These are phyloP conservation scores for Kryphioiulus occultus DNA, from an alignment of 2,888 invertebrate species.

Conservation along the genomic window DNA sequence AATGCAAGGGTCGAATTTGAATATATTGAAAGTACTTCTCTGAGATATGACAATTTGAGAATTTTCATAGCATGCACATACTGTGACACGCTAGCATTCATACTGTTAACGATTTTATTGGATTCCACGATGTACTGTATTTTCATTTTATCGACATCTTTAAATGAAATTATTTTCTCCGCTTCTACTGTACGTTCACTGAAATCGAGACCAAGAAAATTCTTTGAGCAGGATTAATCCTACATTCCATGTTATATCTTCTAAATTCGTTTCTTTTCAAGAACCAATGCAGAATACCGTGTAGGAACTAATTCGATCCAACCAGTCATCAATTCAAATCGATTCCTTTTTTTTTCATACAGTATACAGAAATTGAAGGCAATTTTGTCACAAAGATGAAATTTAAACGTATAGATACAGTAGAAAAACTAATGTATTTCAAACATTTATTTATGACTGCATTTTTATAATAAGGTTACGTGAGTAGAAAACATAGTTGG, in stretches of 20 bases:
- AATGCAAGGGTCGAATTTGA: too few species aligned
- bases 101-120: background rate
- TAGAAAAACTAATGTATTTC: background rate
- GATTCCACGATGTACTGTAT: background rate
- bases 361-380: background rate
- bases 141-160: background rate
- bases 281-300: background rate
- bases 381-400: background rate
- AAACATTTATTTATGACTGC: background rate
- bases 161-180: background rate
- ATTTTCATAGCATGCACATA: too few species aligned
- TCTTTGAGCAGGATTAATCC: background rate
- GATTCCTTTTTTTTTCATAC: background rate
- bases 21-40: too few species aligned
- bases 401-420: background rate
- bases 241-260: background rate
- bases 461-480: slow-evolving; percentile 31
- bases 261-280: background rate
- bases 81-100: too few species aligned
- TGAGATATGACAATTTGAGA: too few species aligned
- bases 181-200: too few species aligned
- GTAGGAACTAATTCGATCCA: background rate
- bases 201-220: too few species aligned
- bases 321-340: background rate
- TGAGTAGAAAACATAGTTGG: background rate